Base-by-base conservation (phyloP, 2,888 invertebrate genomes). In the Malacosoma neustria region DNA sequence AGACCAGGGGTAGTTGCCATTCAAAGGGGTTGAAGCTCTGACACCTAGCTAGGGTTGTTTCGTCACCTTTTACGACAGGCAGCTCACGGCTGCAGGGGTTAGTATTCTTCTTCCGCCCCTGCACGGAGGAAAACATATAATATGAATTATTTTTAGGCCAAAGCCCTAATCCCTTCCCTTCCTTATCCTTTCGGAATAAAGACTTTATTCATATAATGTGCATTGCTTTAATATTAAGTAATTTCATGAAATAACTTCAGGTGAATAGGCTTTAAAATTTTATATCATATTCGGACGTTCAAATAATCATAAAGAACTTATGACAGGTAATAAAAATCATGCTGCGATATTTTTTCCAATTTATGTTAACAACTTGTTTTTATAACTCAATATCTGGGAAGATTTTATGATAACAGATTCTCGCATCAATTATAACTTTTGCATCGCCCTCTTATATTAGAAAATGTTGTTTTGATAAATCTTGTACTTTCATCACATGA, bases 301-400 rank as follows among this genome's bases (percentile, higher is more conserved):
- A 74, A 81, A 79, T 77, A 75, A 79, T 74, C 74, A 74, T 81
- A 76, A 79, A 76, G 54, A 63, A 70, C 71, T 81, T 75, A 81
- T 68, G 71, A 64, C 68, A 64, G 73, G 67, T 73, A 61, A 70
- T 82, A 79, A 79, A 70, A 69, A 63, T 58, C 61, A 64, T 52
- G 63, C 62, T 61, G 72, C 69, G 72, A 66, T 66, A 72, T 71
- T 77, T 77, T 76, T 80, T 72, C 70, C 74, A 75, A 81, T 82
- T 82, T 79, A 74, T 73, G 72, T 73, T 79, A 77, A 79, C 67
- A 74, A 69, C 75, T 68, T 74, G 59, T 75, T 77, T 71, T 81
- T 79, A 79, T 67, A 74, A 72, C 72, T 72, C 71, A 75, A 77
- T 80, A 73, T 69, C 67, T 22, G 22, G 56, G 63, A 59, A 65